Base-by-base conservation (phyloP, 2,888 invertebrate genomes). In the Lymantria monacha region DNA sequence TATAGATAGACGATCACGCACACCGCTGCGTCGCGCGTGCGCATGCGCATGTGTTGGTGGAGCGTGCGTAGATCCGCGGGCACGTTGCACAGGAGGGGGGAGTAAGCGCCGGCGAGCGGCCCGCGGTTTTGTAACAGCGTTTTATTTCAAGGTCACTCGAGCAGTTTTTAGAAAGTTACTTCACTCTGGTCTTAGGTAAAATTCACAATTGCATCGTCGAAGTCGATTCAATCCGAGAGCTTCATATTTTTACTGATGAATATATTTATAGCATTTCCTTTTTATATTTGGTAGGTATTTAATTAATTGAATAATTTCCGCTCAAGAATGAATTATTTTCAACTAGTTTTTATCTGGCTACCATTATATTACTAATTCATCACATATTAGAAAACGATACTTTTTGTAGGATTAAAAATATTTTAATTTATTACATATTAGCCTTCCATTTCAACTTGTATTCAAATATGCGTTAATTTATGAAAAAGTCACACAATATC, bases 81-180 rank as follows among this genome's bases (percentile, higher is more conserved):
- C 72, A 70, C 74, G 74, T 68, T 79, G 81, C 80, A 74, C 70
- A 72, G 72, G 76, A 75, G 73, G 76, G 80, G 77, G 76, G 83
- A 72, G 74, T 77, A 76, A 80, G 79, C 81, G 80, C 76, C 82
- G 75, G 85, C 86, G 87, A 86, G 79, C 78, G 85, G 85, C 74
- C 76, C 83, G 87, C 87, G 82, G 86, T 91, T 88, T 91, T 89
- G 91, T 91, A 92, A 91, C 77, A 90, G 80, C 84, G 83, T 85
- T 90, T 87, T 87, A 86, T 89, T 90, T 91, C 91, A 91, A 91
- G 91, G 92, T 91, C 91, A 91, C 78, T 76, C 79, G 81, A 87
- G 83, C 83, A 87, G 87, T 88, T 89, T 91, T 91, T 91, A 91
- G 91, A 92, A 91, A 92, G 91, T 91, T 85, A 87, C 85, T 86